These are phyloP conservation scores for Lacerta bilineata DNA, from an alignment of 2,797 vertebrate species.

Conservation along the genomic window DNA sequence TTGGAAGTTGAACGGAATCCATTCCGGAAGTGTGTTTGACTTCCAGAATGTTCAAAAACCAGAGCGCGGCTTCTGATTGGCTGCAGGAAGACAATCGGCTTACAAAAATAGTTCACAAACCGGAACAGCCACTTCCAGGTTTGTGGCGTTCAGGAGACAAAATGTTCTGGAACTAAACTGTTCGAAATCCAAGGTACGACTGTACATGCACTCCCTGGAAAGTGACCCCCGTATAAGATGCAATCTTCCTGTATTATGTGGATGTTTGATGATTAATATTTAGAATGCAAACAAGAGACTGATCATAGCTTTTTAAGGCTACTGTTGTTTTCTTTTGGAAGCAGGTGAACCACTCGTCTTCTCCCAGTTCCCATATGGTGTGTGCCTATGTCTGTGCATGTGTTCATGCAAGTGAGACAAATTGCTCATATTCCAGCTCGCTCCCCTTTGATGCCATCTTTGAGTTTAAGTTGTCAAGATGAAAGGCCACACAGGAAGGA, in stretches of 20 bases:
- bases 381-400: not conserved
- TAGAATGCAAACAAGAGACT: not conserved
- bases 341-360: not conserved
- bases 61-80: too few relatives aligned
- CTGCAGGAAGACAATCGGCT: too few relatives aligned
- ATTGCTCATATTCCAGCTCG: not conserved
- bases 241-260: not conserved
- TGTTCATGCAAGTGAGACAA: not conserved
- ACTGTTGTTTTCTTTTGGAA: not conserved
- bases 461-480: slow-evolving; percentile 4
- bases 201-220: too few relatives aligned
- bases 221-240: too few relatives aligned
- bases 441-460: not conserved
- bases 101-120: too few relatives aligned
- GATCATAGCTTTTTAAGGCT: not conserved
- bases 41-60: too few relatives aligned
- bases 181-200: too few relatives aligned
- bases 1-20: too few relatives aligned
- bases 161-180: too few relatives aligned
- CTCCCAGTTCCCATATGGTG: not conserved
- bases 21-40: too few relatives aligned
- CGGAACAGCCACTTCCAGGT: too few relatives aligned
- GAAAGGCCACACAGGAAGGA: not conserved
- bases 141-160: too few relatives aligned
- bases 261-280: not conserved